Evolutionary conservation across 2,113 vertebrate genomes (phyloP).

Genomic region (Hippopotamus amphibius): DNA sequence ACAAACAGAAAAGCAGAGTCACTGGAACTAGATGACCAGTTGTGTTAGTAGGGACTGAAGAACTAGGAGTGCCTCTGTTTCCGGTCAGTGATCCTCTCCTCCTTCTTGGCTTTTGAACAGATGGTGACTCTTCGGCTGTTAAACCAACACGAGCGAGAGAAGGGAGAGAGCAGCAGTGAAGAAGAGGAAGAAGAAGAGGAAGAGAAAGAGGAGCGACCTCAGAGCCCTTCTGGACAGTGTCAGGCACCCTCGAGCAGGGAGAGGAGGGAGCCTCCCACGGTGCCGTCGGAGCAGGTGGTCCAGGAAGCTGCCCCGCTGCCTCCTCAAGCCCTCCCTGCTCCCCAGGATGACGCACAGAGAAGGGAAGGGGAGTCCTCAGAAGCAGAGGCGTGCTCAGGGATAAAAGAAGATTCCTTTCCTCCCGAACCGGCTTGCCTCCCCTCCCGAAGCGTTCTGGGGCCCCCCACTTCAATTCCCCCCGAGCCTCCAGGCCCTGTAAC

Average conservation of each 20-base stretch:
- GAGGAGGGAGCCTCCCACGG: neutral
- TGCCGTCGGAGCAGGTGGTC: neutral
- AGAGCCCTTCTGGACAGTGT: neutral
- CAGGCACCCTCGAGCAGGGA: neutral
- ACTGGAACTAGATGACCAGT: neutral
- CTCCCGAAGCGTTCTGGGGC: neutral
- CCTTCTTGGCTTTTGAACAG: slow-evolving; percentile 81
- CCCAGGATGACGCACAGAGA: slow-evolving; percentile 29
- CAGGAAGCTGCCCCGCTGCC: neutral
- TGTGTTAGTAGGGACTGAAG: neutral
- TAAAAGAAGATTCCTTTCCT: neutral
- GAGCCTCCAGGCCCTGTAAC: slow-evolving; percentile 43
- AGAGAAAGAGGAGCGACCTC: neutral
- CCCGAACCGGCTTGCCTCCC: neutral
- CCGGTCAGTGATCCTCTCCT: neutral
- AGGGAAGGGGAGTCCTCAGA: slow-evolving; percentile 63
- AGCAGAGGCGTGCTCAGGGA: slow-evolving; percentile 61
- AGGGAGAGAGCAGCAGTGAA: slow-evolving; percentile 75
- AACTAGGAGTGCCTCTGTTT: neutral
- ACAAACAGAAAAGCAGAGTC: neutral
- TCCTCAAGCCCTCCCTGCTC: neutral
- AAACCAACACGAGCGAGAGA: slow-evolving; percentile 75
- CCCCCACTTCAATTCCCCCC: slow-evolving; percentile 70
- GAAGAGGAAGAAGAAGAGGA: slow-evolving; percentile 67
- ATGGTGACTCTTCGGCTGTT: slow-evolving; percentile 94